Evolutionary conservation across 2,113 vertebrate species (phyloP).

Genomic region (Poicephalus meyeri): DNA sequence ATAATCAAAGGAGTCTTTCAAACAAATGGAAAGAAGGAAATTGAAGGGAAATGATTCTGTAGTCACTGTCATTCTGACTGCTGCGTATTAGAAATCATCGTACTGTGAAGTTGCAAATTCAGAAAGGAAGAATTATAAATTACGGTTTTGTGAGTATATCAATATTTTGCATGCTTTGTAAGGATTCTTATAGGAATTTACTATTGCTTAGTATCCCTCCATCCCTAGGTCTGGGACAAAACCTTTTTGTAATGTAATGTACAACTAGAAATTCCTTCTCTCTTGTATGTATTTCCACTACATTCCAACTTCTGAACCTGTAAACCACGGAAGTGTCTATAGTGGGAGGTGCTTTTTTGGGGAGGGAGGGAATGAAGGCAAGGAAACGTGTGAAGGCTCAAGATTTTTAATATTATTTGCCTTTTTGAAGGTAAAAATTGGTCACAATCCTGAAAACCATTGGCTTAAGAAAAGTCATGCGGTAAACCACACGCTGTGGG

Average conservation of each 20-base stretch:
- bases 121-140: conserved; percentile 33
- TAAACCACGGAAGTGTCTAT: background rate
- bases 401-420: background rate
- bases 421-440: conserved; percentile 26
- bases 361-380: conserved; percentile 39
- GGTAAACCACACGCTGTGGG: background rate
- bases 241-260: conserved; percentile 58
- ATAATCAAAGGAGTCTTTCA: background rate
- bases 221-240: conserved; percentile 59
- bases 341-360: conserved; percentile 25
- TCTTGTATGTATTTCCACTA: conserved; percentile 51
- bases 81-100: conserved; percentile 40
- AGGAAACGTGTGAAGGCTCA: conserved; percentile 42
- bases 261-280: conserved; percentile 60
- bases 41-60: conserved; percentile 6
- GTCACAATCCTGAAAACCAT: background rate
- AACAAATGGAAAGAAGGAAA: background rate
- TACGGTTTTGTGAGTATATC: conserved; percentile 59
- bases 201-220: conserved; percentile 61
- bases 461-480: background rate
- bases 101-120: conserved; percentile 60
- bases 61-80: conserved; percentile 32
- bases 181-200: conserved; percentile 63
- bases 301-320: conserved; percentile 39
- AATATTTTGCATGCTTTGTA: conserved; percentile 66